Evolutionary conservation across 2,888 invertebrate species (phyloP).

Genomic region (Spodoptera littoralis): DNA sequence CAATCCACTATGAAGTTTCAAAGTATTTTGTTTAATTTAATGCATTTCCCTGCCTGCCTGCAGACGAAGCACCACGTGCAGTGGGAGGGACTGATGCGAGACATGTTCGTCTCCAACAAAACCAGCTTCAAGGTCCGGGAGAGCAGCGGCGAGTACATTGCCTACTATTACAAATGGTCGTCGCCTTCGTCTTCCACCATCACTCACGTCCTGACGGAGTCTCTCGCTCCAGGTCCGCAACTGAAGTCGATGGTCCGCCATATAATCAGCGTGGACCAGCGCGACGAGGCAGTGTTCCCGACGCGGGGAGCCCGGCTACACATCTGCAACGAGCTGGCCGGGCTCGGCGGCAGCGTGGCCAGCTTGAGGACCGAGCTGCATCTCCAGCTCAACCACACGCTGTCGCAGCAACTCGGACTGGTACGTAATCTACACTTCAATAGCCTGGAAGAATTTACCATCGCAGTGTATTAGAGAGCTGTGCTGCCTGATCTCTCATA

Average conservation of each 20-base stretch:
- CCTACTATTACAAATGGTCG: no score
- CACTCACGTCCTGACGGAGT: no score
- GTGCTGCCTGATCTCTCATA: no score
- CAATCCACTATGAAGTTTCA: no score
- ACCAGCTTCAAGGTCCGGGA: conserved; percentile 94
- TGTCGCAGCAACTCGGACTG: conserved; percentile 58
- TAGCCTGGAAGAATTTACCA: no score
- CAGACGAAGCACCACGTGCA: conserved; percentile 95
- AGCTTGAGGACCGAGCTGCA: conserved; percentile 94
- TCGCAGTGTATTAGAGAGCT: no score
- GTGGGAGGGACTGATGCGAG: conserved; percentile 96
- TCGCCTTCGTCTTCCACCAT: no score
- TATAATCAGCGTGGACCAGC: conserved; percentile 26
- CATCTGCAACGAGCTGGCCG: conserved; percentile 88
- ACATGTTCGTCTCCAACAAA: conserved; percentile 92
- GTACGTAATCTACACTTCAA: background rate
- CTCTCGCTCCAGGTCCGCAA: conserved; percentile 91
- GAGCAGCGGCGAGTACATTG: conserved; percentile 88
- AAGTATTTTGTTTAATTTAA: no score
- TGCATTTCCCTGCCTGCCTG: background rate
- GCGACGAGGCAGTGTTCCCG: conserved; percentile 39
- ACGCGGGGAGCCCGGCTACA: conserved; percentile 26
- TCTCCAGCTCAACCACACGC: conserved; percentile 73
- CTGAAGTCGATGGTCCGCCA: conserved; percentile 75
- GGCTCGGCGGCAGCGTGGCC: conserved; percentile 97